Evolutionary conservation across 2,888 invertebrate genomes (phyloP).

Genomic region (Cetonia aurata): DNA sequence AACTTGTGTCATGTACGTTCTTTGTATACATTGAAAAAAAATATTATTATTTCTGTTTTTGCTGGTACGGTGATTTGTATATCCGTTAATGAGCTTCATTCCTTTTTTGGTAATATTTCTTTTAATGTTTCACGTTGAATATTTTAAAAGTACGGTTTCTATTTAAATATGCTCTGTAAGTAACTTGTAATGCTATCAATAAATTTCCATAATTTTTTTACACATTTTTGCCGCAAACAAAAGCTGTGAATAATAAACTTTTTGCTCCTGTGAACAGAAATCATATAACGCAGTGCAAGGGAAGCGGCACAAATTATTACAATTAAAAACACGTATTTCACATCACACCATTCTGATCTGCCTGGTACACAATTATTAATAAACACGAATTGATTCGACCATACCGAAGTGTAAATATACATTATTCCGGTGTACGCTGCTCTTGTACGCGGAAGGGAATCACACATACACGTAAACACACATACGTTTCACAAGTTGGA

Average conservation of each 20-base stretch:
- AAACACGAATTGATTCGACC: constrained; percentile 33
- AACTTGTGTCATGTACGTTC: too few relatives aligned
- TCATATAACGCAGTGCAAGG: constrained; percentile 8
- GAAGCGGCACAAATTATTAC: constrained; percentile 36
- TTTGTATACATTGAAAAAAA: too few relatives aligned
- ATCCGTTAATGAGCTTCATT: too few relatives aligned
- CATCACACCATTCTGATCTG: constrained; percentile 14
- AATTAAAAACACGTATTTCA: constrained; percentile 46
- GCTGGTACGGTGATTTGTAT: too few relatives aligned
- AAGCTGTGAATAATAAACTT: constrained; percentile 12
- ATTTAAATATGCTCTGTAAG: too few relatives aligned
- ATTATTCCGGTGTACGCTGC: constrained; percentile 21
- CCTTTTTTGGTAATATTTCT: too few relatives aligned
- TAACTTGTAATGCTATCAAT: too few relatives aligned
- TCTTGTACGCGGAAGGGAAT: background rate
- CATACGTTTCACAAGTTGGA: constrained; percentile 51
- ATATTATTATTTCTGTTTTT: too few relatives aligned
- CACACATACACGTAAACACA: constrained; percentile 7
- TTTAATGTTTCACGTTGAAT: too few relatives aligned
- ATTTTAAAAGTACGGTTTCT: too few relatives aligned
- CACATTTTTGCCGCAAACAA: background rate
- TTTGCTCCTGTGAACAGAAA: constrained; percentile 20
- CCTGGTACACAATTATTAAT: constrained; percentile 35
- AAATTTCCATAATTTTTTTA: too few relatives aligned
- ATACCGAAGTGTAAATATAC: constrained; percentile 28